phyloP scores from a whole-genome alignment of 2,113 vertebrate genomes.

The Pogonocichla stellata region DNA sequence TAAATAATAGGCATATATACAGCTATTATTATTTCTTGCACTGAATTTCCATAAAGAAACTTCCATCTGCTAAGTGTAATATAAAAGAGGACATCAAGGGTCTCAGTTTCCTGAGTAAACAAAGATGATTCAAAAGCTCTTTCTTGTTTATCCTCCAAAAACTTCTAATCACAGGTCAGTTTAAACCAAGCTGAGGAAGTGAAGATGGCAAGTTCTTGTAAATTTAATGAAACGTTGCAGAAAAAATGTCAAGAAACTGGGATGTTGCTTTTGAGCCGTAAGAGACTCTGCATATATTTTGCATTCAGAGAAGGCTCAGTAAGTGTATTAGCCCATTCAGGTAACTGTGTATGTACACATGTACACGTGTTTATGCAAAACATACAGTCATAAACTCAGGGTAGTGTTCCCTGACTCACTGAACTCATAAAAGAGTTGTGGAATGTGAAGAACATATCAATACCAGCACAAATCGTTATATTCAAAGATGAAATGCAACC shows the following conservation, averaged over 20 bases:
- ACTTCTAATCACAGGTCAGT: neutral
- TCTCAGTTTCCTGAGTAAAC: neutral
- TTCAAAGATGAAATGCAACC: neutral
- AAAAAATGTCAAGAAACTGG: fast-evolving
- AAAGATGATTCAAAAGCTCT: neutral
- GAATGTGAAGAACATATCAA: neutral
- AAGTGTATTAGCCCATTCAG: neutral
- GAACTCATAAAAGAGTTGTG: neutral
- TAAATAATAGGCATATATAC: neutral
- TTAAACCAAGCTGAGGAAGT: neutral
- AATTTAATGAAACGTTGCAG: neutral
- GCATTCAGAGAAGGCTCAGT: neutral
- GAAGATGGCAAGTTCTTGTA: neutral
- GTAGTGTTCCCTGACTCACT: neutral
- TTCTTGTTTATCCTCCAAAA: neutral
- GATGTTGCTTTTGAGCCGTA: neutral
- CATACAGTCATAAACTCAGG: neutral
- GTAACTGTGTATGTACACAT: fast-evolving
- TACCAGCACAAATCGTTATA: neutral
- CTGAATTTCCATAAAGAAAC: neutral
- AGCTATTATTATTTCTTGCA: neutral
- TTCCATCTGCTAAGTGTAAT: fast-evolving
- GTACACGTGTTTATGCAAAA: neutral
- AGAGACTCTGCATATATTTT: fast-evolving
- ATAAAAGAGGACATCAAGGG: fast-evolving